These are phyloP conservation scores for Corynorhinus townsendii DNA, from an alignment of 2,113 vertebrate species.

Conservation along the genomic window DNA sequence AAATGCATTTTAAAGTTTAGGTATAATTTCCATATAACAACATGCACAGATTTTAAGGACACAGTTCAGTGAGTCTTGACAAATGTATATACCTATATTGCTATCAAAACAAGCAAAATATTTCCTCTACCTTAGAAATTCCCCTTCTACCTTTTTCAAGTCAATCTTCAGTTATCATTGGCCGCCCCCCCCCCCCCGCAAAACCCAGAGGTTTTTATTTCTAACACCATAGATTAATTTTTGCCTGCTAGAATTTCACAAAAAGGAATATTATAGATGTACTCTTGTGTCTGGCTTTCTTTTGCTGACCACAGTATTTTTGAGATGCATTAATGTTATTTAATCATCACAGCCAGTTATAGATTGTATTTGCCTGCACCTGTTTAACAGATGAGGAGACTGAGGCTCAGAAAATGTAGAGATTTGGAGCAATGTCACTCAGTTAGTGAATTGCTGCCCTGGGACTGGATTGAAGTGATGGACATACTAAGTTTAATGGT, in stretches of 20 bases:
- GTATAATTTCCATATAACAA: not conserved
- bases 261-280: not conserved
- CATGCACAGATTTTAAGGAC: not conserved
- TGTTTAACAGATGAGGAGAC: not conserved
- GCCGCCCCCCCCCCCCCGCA: rapidly evolving
- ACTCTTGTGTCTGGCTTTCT: not conserved
- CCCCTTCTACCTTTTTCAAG: not conserved
- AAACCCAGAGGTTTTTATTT: not conserved
- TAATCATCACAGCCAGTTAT: not conserved
- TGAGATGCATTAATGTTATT: not conserved
- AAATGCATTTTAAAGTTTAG: not conserved
- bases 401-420: not conserved
- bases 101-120: not conserved
- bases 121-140: not conserved
- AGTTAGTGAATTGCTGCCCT: not conserved
- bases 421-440: not conserved
- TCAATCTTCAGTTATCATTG: not conserved
- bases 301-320: not conserved
- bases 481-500: not conserved
- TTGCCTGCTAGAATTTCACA: not conserved
- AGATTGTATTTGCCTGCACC: not conserved
- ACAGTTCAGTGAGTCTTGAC: not conserved
- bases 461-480: not conserved
- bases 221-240: not conserved
- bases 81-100: not conserved